Evolutionary conservation across 2,113 vertebrate genomes (phyloP), one percentile per base, ranked within the genome.

Genomic region (Gambusia affinis): DNA sequence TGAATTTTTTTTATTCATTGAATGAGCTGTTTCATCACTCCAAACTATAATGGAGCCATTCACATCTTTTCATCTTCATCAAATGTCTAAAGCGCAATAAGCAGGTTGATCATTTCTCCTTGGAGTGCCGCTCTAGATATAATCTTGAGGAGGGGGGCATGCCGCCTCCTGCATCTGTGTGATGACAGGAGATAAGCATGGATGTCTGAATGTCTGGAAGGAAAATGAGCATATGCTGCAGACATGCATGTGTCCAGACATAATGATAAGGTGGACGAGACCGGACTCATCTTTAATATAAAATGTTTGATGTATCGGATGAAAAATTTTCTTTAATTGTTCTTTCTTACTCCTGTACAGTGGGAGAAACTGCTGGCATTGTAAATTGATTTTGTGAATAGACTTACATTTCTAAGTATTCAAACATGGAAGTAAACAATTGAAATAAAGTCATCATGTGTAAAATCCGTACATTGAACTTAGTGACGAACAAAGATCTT

Each of bases 171-270:
- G 65, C 62, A 67, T 80, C 76, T 75, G 30, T 67, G 66, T 67
- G 87, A 88, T 89, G 87, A 87, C 85, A 85, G 77, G 75, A 85
- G 75, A 85, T 87, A 85, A 82, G 87, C 82, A 79, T 67, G 76
- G 82, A 71, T 75, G 71, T 82, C 72, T 89, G 70, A 85, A 75
- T 78, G 82, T 85, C 85, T 74, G 79, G 57, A 29, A 33, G 76
- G 12, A 70, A 60, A 67, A 70, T 80, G 78, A 83, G 67, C 64
- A 81, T 73, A 42, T 12, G 35, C 60, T 66, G 79, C 63, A 47
- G 73, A 60, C 72, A 65, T 60, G 47, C 72, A 65, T 76, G 63
- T 73, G 79, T 85, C 37, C n/a, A 6, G 1, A 64, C 44, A 1
- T 47, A 19, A 47, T 19, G 30, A 70, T 61, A 51, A n/a, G 39